phyloP scores from a whole-genome alignment of 2,797 vertebrate species.

The Phaenicophaeus curvirostris region DNA sequence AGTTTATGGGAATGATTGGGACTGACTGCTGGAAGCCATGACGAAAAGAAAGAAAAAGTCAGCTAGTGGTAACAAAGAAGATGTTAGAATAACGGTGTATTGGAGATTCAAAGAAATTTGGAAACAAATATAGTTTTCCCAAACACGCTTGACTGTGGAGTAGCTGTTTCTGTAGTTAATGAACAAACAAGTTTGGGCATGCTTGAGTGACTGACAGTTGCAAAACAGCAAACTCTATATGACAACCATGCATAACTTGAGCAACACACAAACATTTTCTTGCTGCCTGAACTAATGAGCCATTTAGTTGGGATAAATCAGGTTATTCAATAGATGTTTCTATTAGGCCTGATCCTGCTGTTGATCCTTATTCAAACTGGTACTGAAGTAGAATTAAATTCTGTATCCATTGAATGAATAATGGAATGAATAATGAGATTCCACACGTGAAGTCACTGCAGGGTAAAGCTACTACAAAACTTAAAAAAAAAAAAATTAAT shows the following conservation, averaged over 20 bases:
- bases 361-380: conserved; percentile 14
- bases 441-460: not conserved
- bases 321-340: conserved; percentile 27
- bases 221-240: conserved; percentile 24
- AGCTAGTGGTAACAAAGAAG: not conserved
- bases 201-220: not conserved
- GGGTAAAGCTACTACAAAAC: not conserved
- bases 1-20: not conserved
- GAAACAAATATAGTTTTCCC: not conserved
- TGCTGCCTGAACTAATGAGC: conserved; percentile 55
- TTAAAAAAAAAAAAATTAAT: not conserved
- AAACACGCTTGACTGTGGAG: not conserved
- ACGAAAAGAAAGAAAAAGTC: not conserved
- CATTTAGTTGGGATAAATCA: conserved; percentile 36
- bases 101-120: not conserved
- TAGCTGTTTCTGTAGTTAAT: conserved; percentile 18
- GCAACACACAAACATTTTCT: conserved; percentile 23
- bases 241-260: conserved; percentile 29
- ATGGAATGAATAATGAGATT: conserved; percentile 27
- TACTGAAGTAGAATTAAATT: conserved; percentile 44
- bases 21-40: not conserved
- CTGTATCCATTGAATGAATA: conserved; percentile 2
- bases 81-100: not conserved
- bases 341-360: conserved; percentile 44
- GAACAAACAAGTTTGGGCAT: not conserved